A percentile compares a stretch with the other conserved stretches of the same genome.
Evolutionary conservation across 2,888 invertebrate species (phyloP).

Genomic region (Melieria crassipennis): DNA sequence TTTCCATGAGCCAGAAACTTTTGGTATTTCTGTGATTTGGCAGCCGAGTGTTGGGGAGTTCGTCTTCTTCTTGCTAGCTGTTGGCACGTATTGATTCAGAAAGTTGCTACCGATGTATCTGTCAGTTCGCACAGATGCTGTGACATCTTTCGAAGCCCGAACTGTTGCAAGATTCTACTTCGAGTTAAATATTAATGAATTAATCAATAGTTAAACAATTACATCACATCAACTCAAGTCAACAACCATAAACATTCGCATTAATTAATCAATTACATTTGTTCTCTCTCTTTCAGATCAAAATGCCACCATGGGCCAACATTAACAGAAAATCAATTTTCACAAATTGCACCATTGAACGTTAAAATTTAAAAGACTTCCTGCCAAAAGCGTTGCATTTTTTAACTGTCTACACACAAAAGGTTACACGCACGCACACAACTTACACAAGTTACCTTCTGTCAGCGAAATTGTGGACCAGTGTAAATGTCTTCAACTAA

Average conservation of each 20-base stretch:
- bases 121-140: too few relatives aligned
- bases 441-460: background rate
- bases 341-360: constrained; percentile 54
- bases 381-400: constrained; percentile 37
- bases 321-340: constrained; percentile 61
- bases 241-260: background rate
- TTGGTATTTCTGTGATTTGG: too few relatives aligned
- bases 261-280: background rate
- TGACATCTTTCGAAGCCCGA: too few relatives aligned
- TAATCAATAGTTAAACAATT: too few relatives aligned
- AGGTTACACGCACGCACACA: constrained; percentile 30
- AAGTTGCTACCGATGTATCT: too few relatives aligned
- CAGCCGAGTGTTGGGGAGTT: too few relatives aligned
- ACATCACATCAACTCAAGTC: too few relatives aligned
- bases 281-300: constrained; percentile 45
- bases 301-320: constrained; percentile 55
- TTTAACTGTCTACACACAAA: constrained; percentile 34
- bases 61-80: too few relatives aligned
- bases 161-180: too few relatives aligned
- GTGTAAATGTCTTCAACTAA: constrained; percentile 46
- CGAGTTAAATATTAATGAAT: too few relatives aligned
- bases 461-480: constrained; percentile 5
- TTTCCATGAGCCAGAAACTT: too few relatives aligned
- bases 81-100: too few relatives aligned
- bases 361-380: constrained; percentile 41